Percentiles rank a stretch among this genome's conserved stretches.
These are phyloP conservation scores for Myxocyprinus asiaticus DNA, from an alignment of 2,113 vertebrate genomes.

Conservation along the genomic window DNA sequence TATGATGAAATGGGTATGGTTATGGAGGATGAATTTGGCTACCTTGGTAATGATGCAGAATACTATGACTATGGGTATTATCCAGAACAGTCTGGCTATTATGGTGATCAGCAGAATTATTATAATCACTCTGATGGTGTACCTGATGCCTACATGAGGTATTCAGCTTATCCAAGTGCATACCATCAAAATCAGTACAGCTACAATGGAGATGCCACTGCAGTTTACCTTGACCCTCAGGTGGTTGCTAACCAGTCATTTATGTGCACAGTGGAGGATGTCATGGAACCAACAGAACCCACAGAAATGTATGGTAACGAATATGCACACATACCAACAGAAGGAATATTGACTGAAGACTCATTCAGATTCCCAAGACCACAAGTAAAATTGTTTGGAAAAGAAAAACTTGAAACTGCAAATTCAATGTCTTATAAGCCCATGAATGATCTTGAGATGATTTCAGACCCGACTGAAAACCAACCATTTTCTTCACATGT, in stretches of 20 bases:
- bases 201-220: slow-evolving; percentile 66
- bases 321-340: slow-evolving; percentile 62
- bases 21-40: slow-evolving; percentile 66
- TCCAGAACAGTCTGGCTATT: slow-evolving; percentile 49
- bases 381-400: slow-evolving; percentile 89
- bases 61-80: slow-evolving; percentile 64
- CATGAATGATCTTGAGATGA: slow-evolving; percentile 70
- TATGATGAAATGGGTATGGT: slow-evolving; percentile 72
- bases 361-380: slow-evolving; percentile 90
- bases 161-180: slow-evolving; percentile 52
- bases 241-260: slow-evolving; percentile 78
- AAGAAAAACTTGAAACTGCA: slow-evolving; percentile 85
- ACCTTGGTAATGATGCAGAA: slow-evolving; percentile 65
- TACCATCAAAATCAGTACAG: slow-evolving; percentile 63
- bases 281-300: slow-evolving; percentile 75
- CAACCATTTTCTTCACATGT: slow-evolving; percentile 39
- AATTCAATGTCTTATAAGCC: slow-evolving; percentile 75
- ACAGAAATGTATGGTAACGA: slow-evolving; percentile 66
- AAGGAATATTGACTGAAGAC: slow-evolving; percentile 72
- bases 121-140: slow-evolving; percentile 60
- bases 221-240: slow-evolving; percentile 70
- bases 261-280: slow-evolving; percentile 77
- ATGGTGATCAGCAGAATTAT: slow-evolving; percentile 62
- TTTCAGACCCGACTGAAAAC: slow-evolving; percentile 74
- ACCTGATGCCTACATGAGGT: slow-evolving; percentile 47